Evolutionary conservation across 2,888 invertebrate species (phyloP).

Genomic region (Crocallis elinguaria): DNA sequence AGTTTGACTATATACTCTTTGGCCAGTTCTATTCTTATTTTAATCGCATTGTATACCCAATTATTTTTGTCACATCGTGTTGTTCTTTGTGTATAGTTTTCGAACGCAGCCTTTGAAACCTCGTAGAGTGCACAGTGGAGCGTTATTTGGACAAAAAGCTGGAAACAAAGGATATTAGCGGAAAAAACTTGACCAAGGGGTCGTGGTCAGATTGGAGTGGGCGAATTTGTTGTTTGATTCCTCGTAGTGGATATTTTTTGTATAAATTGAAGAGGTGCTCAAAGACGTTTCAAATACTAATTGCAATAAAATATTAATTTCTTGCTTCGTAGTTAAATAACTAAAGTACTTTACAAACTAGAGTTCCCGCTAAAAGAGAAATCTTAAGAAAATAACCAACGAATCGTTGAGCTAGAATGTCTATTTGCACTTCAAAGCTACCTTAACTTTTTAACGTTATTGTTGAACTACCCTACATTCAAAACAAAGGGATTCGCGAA

Average conservation of each 20-base stretch:
- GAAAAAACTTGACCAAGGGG: slow-evolving; percentile 30
- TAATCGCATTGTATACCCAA: too few species aligned
- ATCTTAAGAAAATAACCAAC: not conserved
- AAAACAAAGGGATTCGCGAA: not conserved
- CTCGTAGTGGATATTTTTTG: not conserved
- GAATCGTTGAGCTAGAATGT: not conserved
- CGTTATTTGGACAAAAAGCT: slow-evolving; percentile 30
- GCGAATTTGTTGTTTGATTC: not conserved
- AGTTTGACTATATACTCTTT: too few species aligned
- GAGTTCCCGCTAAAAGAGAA: not conserved
- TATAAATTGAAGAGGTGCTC: too few species aligned
- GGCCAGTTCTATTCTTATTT: too few species aligned
- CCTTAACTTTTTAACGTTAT: not conserved
- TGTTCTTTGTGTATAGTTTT: not conserved
- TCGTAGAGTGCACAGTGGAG: slow-evolving; percentile 26
- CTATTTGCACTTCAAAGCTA: not conserved
- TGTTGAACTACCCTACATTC: slow-evolving; percentile 1
- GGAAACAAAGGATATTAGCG: slow-evolving; percentile 36
- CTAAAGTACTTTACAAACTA: too few species aligned
- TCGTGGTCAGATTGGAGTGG: slow-evolving; percentile 17
- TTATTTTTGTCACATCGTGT: too few species aligned
- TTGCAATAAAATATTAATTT: not conserved
- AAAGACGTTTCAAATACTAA: too few species aligned
- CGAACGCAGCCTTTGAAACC: slow-evolving; percentile 32
- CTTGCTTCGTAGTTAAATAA: too few species aligned